Percentiles rank a stretch among this genome's conserved stretches.
phyloP scores from a whole-genome alignment of 2,888 invertebrate species.

The Gymnocheta viridis region DNA sequence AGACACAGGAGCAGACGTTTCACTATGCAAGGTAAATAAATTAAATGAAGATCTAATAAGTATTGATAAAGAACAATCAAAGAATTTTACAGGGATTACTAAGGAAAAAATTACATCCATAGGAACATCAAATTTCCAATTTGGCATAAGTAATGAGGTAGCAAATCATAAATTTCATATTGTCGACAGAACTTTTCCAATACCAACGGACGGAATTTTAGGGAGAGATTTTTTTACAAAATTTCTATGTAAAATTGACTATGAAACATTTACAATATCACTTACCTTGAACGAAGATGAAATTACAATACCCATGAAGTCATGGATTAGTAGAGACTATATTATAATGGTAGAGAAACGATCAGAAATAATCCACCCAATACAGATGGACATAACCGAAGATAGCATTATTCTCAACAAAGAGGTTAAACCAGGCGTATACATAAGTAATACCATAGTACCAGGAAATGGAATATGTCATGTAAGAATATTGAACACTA shows the following conservation, averaged over 20 bases:
- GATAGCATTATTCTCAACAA: background rate
- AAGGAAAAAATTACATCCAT: too few relatives aligned
- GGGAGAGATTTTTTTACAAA: too few relatives aligned
- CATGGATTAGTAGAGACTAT: background rate
- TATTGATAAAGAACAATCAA: background rate
- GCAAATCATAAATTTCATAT: too few relatives aligned
- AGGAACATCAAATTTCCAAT: too few relatives aligned
- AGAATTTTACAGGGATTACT: too few relatives aligned
- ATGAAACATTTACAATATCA: background rate
- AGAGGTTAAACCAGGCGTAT: background rate
- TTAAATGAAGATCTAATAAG: background rate
- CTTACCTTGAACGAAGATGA: too few relatives aligned
- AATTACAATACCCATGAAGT: background rate
- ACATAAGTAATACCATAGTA: background rate
- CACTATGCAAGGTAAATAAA: background rate
- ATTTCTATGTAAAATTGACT: too few relatives aligned
- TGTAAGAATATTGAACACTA: background rate
- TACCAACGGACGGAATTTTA: too few relatives aligned
- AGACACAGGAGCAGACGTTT: too few relatives aligned
- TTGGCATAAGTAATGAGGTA: too few relatives aligned
- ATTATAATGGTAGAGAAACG: background rate
- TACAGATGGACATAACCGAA: too few relatives aligned
- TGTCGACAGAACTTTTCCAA: too few relatives aligned
- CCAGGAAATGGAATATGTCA: conserved; percentile 10
- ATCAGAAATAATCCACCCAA: background rate